Base-by-base conservation (phyloP, 1,140 invertebrate species). In the Eurytemora carolleeae region DNA sequence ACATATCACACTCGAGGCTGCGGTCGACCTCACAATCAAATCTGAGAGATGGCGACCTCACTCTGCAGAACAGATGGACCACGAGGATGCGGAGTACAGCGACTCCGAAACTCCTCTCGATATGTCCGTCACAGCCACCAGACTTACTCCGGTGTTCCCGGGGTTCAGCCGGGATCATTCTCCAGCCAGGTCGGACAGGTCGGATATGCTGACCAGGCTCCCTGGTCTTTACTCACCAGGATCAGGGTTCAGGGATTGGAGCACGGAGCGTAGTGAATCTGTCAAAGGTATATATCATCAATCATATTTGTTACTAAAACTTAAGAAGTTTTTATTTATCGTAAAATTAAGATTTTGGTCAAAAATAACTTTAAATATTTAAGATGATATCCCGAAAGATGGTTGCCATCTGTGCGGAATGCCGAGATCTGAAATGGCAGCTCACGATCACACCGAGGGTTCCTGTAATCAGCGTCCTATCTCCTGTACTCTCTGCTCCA, bases 401-500 rank as follows among this genome's bases (percentile, higher is more conserved):
- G 31, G 31, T 44, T 44, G 31, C n/a, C 31, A 44, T 7, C 31
- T 44, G 31, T 44, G 31, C 31, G 31, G 31, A n/a, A 44, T 44
- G 31, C 31, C 31, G 7, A 44, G n/a, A n/a, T 44, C 31, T 12
- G 31, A 44, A n/a, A 44, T 44, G 31, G 7, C 31, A 12, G 31
- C 60, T 20, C 22, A 52, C 20, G 60, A 62, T 26, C 60, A 62
- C 25, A 25, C 18, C 18, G 60, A 62, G 25, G 55, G 24, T 20
- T 16, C 54, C 52, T 62, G 60, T 24, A 20, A 56, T 15, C 52
- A 53, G 21, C 23, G 60, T 19, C 23, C 60, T 23, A 57, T 62
- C 23, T 18, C 60, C 2, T 62, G 60, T 18, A 21, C 54, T 54
- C 54, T 62, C 44, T 62, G 60, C 54, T 20, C 60, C 54, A 62